Base-by-base conservation (phyloP, 2,113 vertebrate genomes). In the Penelope pileata region DNA sequence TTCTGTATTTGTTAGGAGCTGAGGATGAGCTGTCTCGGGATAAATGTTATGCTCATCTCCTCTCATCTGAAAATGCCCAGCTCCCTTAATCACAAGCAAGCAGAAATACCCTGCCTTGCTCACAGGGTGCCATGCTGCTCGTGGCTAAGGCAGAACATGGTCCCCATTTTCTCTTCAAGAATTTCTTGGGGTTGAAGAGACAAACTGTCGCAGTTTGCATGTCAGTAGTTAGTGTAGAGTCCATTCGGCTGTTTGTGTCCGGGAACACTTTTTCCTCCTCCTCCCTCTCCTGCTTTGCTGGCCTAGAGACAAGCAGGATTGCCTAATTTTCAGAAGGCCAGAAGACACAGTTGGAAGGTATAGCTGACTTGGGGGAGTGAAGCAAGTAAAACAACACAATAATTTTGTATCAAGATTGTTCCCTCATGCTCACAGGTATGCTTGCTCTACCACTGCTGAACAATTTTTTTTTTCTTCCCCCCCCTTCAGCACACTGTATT, bases 311-410 rank as follows among this genome's bases (percentile, higher is more conserved):
- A 59, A 66, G 29, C 40, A 88, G 64, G 54, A 70, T 93, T 93
- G 83, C 92, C 68, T 54, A 83, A 93, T 83, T 83, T 77, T 63
- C 45, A 83, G 68, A 27, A 69, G 53, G 67, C n/a, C 91, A 45
- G 36, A 82, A 90, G 83, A 26, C 88, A 74, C 64, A 81, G 50
- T 40, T 94, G 90, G 88, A 91, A 83, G 68, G 30, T 22, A 47
- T 2, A 54, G 86, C 45, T 90, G 64, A 77, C 19, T 21, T 70
- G 34, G 4, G 26, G 59, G 42, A 47, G 59, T 42, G 54, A 78
- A 90, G 80, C 34, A 90, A 75, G 83, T 60, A 59, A 83, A 94
- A 42, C 30, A 36, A 40, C 32, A 53, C 0, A 42, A 16, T 54
- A 83, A 63, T 63, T 22, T 66, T 38, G 2, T 63, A 45, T 40